Conservation (phyloP, 2,797 vertebrate species). For the Avahi laniger region DNA sequence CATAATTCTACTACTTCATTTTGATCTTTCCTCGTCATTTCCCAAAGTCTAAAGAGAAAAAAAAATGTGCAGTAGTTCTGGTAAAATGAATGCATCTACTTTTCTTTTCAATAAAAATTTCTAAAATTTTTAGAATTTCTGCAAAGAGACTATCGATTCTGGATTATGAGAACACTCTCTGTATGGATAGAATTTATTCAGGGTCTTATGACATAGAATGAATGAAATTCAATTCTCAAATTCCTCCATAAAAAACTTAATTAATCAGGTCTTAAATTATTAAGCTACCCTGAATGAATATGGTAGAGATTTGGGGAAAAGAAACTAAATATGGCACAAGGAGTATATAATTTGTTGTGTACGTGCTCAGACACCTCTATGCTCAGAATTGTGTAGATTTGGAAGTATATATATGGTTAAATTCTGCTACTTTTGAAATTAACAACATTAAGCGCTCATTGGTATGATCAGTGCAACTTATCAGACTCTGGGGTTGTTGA, state of each 20-base stretch:
- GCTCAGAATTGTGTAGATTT: background rate
- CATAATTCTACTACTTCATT: background rate
- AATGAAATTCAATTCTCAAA: slow-evolving; percentile 11
- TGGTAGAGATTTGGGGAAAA: background rate
- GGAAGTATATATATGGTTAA: background rate
- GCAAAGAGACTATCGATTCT: background rate
- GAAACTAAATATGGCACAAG: background rate
- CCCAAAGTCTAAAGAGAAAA: background rate
- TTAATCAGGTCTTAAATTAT: background rate
- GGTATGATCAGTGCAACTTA: background rate
- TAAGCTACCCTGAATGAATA: background rate
- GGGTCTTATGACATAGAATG: background rate
- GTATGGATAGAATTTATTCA: background rate
- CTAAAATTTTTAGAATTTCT: background rate
- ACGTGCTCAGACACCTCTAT: background rate
- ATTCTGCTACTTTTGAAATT: slow-evolving; percentile 43
- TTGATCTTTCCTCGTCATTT: background rate
- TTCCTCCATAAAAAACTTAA: background rate
- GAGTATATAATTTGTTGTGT: background rate
- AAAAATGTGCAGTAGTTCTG: background rate
- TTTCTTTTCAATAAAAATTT: background rate
- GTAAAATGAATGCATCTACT: background rate
- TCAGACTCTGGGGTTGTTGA: background rate
- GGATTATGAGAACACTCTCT: background rate
- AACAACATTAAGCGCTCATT: background rate